Evolutionary conservation across 2,888 invertebrate genomes (phyloP).

Genomic region (Nebria salina): DNA sequence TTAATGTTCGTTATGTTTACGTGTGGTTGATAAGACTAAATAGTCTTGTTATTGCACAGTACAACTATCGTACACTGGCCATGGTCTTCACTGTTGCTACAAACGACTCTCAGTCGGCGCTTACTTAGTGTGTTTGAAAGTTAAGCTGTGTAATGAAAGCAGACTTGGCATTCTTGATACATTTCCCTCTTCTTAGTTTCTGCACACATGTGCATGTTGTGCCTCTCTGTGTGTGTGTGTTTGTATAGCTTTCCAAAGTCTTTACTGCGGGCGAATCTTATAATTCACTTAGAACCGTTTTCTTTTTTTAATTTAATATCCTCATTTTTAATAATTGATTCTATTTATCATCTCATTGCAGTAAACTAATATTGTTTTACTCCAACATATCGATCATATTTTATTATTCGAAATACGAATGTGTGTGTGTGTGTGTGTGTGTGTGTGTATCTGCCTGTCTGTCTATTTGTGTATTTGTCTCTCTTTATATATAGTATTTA

Average conservation of each 20-base stretch:
- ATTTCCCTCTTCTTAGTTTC: slow-evolving; percentile 34
- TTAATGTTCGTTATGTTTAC: no score
- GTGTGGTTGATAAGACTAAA: not conserved
- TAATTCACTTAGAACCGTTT: not conserved
- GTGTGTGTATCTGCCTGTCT: no score
- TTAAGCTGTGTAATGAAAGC: slow-evolving; percentile 32
- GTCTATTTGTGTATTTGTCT: no score
- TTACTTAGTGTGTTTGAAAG: slow-evolving; percentile 31
- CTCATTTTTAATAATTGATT: not conserved
- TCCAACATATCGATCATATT: no score
- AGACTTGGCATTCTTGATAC: slow-evolving; percentile 32
- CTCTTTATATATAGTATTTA: no score
- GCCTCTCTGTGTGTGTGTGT: slow-evolving; percentile 3
- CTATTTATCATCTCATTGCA: not conserved
- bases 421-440: no score
- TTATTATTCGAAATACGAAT: no score
- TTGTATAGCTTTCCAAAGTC: slow-evolving; percentile 34
- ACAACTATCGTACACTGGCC: not conserved
- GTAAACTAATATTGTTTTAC: no score
- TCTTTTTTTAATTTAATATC: not conserved
- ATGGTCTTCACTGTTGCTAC: not conserved
- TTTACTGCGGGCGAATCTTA: slow-evolving; percentile 6
- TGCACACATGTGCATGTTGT: slow-evolving; percentile 7
- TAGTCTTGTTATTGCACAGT: not conserved
- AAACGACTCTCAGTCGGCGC: not conserved